A percentile compares a stretch with the other conserved stretches of the same genome.
These are phyloP conservation scores for Lissonota sp. DNA, from an alignment of 2,888 invertebrate genomes.

Conservation along the genomic window DNA sequence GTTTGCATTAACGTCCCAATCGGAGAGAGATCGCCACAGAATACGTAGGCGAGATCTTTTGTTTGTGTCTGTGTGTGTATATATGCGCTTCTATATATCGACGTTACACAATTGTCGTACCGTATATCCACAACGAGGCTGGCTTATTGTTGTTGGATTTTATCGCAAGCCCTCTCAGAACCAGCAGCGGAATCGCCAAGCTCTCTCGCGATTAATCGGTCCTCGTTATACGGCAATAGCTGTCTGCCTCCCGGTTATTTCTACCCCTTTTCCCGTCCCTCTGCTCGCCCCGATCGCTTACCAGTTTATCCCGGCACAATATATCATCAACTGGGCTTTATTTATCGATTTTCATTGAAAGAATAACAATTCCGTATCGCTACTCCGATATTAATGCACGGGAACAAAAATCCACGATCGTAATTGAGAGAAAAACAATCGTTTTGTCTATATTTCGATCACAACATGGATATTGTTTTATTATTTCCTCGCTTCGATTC, in stretches of 20 bases:
- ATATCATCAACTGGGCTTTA: conserved; percentile 24
- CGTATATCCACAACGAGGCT: conserved; percentile 25
- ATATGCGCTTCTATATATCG: conserved; percentile 6
- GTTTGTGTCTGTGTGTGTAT: neutral
- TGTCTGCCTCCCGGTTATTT: conserved; percentile 31
- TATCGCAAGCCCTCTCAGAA: conserved; percentile 46
- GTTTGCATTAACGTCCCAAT: conserved; percentile 11
- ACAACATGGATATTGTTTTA: no score
- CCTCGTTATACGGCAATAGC: conserved; percentile 48
- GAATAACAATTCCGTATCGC: no score
- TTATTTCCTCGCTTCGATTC: no score
- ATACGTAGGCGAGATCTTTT: neutral
- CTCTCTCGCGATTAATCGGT: conserved; percentile 56
- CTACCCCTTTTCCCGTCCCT: neutral
- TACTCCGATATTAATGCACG: no score
- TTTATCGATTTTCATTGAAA: conserved; percentile 18
- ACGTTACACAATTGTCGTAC: conserved; percentile 11
- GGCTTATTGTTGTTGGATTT: conserved; percentile 60
- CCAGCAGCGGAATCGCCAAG: conserved; percentile 31
- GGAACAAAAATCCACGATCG: no score
- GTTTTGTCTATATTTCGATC: no score
- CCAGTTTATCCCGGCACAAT: conserved; percentile 8
- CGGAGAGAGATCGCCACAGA: neutral
- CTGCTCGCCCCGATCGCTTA: conserved; percentile 16
- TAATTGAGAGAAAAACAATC: no score